Conservation (phyloP, 2,888 invertebrate genomes). For the Ctena decussata region DNA sequence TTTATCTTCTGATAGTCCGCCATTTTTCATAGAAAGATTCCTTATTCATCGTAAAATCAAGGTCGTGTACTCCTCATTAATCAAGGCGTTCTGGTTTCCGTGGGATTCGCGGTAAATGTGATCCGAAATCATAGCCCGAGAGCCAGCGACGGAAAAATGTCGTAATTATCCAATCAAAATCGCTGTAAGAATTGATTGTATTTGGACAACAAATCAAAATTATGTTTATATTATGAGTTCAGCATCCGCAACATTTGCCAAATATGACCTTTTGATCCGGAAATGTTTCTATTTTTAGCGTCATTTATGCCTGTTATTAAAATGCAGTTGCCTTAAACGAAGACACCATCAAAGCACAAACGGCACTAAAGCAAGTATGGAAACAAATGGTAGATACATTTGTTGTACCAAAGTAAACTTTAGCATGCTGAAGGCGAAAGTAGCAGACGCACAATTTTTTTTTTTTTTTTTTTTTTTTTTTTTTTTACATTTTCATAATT, state of each 20-base stretch:
- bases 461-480: no score
- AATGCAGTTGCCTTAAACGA: background rate
- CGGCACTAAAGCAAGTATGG: no score
- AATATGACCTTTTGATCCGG: slow-evolving; percentile 1
- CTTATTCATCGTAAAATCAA: slow-evolving; percentile 11
- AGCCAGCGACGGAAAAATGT: background rate
- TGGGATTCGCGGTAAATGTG: background rate
- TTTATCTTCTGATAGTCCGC: background rate
- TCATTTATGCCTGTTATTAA: background rate
- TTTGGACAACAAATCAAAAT: slow-evolving; percentile 7
- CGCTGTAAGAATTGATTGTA: slow-evolving; percentile 6
- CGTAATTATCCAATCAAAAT: slow-evolving; percentile 8
- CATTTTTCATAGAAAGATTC: slow-evolving; percentile 11
- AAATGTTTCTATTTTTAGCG: background rate
- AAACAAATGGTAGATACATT: no score
- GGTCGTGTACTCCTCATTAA: slow-evolving; percentile 4
- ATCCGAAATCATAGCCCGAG: background rate
- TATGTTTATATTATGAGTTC: background rate
- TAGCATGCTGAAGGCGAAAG: no score
- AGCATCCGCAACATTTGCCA: background rate
- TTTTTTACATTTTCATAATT: no score
- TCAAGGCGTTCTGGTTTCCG: background rate
- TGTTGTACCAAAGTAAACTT: no score
- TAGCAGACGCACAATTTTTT: no score
- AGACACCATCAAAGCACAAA: no score